Percentiles rank a stretch among this genome's conserved stretches.
Conservation (phyloP, 2,797 vertebrate genomes). For the Manis crassicaudata region DNA sequence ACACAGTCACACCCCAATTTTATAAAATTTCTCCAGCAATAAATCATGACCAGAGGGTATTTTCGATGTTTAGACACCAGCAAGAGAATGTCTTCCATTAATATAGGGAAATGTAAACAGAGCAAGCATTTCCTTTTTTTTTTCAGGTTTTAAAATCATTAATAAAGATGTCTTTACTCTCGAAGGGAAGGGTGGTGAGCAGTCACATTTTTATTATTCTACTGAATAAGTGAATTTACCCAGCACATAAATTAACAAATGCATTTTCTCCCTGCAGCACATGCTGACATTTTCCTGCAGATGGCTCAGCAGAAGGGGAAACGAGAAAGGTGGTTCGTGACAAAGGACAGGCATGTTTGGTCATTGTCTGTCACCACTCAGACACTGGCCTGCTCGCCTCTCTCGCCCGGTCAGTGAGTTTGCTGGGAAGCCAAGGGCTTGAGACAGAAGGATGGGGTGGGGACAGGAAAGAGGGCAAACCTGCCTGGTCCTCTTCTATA, state of each 20-base stretch:
- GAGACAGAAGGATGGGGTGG: neutral
- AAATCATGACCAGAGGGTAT: conserved; percentile 70
- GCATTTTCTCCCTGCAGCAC: conserved; percentile 64
- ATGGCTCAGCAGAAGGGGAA: conserved; percentile 68
- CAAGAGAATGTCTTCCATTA: conserved; percentile 64
- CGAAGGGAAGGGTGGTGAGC: conserved; percentile 57
- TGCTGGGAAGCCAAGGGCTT: neutral
- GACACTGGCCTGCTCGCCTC: neutral
- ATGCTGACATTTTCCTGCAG: conserved; percentile 75
- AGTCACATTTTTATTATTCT: conserved; percentile 76
- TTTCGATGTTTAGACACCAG: conserved; percentile 64
- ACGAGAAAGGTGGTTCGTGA: conserved; percentile 57
- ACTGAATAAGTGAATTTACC: conserved; percentile 72
- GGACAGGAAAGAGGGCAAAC: neutral
- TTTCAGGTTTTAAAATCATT: conserved; percentile 76
- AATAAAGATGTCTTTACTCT: conserved; percentile 79
- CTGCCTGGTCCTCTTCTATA: neutral
- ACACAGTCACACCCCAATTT: conserved; percentile 70
- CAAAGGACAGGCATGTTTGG: conserved; percentile 67
- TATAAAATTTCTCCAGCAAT: conserved; percentile 65
- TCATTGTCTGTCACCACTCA: conserved; percentile 31
- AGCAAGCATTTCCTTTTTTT: conserved; percentile 45
- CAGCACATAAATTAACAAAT: conserved; percentile 79
- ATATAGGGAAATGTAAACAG: conserved; percentile 74
- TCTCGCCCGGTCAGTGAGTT: neutral